A percentile compares a stretch with the other conserved stretches of the same genome.
Evolutionary conservation across 1,140 invertebrate genomes (phyloP).

Genomic region (Scylla paramamosain): DNA sequence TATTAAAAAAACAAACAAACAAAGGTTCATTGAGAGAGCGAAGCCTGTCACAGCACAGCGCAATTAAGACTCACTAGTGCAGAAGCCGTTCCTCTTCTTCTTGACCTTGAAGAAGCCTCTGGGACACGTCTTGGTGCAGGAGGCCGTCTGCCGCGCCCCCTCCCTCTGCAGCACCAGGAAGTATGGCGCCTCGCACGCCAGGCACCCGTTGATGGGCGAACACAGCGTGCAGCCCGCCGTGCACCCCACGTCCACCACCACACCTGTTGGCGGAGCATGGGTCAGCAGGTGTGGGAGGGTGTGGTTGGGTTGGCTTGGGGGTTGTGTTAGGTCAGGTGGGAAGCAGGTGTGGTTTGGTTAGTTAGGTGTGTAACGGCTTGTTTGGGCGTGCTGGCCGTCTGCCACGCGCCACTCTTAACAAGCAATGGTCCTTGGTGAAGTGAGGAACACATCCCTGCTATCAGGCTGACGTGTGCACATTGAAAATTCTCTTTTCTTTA

Average conservation of each 20-base stretch:
- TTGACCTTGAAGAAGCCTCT: slow-evolving; percentile 68
- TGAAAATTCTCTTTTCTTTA: too few relatives aligned
- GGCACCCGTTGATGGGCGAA: slow-evolving; percentile 71
- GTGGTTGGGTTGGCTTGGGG: too few relatives aligned
- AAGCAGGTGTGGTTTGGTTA: too few relatives aligned
- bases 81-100: slow-evolving; percentile 56
- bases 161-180: slow-evolving; percentile 69
- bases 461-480: too few relatives aligned
- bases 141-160: slow-evolving; percentile 68
- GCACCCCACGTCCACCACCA: slow-evolving; percentile 50
- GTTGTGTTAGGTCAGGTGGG: not conserved
- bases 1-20: too few relatives aligned
- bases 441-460: too few relatives aligned
- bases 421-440: too few relatives aligned
- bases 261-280: slow-evolving; percentile 35
- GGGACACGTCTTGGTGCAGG: slow-evolving; percentile 71
- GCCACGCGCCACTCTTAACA: too few relatives aligned
- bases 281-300: not conserved
- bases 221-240: slow-evolving; percentile 65
- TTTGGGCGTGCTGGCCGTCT: too few relatives aligned
- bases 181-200: slow-evolving; percentile 71
- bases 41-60: not conserved
- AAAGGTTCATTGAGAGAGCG: too few relatives aligned
- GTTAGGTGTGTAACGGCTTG: not conserved
- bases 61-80: slow-evolving; percentile 60